A percentile compares a stretch with the other conserved stretches of the same genome.
Conservation (phyloP, 2,113 vertebrate genomes). For the Etheostoma spectabile region DNA sequence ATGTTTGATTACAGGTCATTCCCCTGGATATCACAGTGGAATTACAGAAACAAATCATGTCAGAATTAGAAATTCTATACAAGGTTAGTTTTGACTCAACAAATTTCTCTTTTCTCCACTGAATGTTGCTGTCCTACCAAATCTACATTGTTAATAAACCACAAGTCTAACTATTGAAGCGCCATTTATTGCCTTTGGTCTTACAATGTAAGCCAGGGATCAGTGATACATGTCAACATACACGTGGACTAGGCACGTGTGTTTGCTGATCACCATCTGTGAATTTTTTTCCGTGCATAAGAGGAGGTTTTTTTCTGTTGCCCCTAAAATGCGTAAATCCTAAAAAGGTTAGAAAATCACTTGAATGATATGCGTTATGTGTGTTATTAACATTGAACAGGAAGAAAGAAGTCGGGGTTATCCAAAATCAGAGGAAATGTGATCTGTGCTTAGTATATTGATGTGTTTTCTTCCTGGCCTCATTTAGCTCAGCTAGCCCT, state of each 20-base stretch:
- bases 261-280: background rate
- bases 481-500: background rate
- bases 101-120: background rate
- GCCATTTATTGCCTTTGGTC: conserved; percentile 17
- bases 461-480: background rate
- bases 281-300: background rate
- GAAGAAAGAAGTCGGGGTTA: background rate
- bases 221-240: background rate
- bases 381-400: background rate
- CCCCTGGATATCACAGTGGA: conserved; percentile 97
- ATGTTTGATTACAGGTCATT: conserved; percentile 88
- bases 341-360: background rate
- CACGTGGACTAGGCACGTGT: background rate
- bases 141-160: conserved; percentile 26
- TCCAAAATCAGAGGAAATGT: background rate
- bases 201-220: conserved; percentile 35
- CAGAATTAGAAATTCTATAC: conserved; percentile 98
- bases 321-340: background rate
- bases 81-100: conserved; percentile 85
- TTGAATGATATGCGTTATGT: background rate
- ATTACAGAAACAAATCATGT: conserved; percentile 99
- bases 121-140: conserved; percentile 4
- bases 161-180: conserved; percentile 21
- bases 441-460: background rate
- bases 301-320: background rate